Evolutionary conservation across 2,888 invertebrate genomes (phyloP), one percentile per base, ranked within the genome.

Genomic region (Exocentrus adspersus): DNA sequence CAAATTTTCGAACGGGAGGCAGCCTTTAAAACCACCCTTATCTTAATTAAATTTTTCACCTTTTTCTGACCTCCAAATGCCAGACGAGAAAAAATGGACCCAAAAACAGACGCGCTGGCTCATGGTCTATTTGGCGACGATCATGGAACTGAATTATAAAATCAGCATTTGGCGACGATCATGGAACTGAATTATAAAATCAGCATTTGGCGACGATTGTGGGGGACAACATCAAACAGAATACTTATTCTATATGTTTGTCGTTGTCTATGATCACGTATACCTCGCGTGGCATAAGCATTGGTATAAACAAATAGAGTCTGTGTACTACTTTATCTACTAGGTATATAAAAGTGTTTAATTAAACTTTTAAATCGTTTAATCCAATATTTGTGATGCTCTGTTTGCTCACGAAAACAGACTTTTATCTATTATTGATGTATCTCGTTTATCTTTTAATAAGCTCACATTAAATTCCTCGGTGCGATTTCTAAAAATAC

Each of bases 331-430:
- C n/a, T n/a, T n/a, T n/a, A n/a, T n/a, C n/a, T n/a, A n/a, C n/a
- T 43, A 14, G 42, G 43, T 54, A 43, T 43, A 43, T 54, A 54
- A 28, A 53, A 14, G 20, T 37, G 37, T 45, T 45, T 48, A 30
- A 28, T 48, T 24, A 48, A 48, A 28, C 14, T 28, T 2, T 53
- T 42, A 37, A 10, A 16, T 9, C 20, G 20, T n/a, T 20, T 53
- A 53, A 37, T 37, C 32, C 42, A 6, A 10, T 24, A 24, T 48
- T 24, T 53, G 9, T 48, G 48, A n/a, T 30, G 28, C 16, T 48
- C 28, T 17, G 3, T 28, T 24, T 28, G 28, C 28, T 48, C 28
- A 10, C 16, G 9, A 48, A 28, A 48, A 48, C 16, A 45, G 10
- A 48, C 24, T 9, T n/a, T 28, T 48, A 48, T 48, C 28, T 28